These are phyloP conservation scores for Phaethornis superciliosus DNA, from an alignment of 2,113 vertebrate genomes.

Conservation along the genomic window DNA sequence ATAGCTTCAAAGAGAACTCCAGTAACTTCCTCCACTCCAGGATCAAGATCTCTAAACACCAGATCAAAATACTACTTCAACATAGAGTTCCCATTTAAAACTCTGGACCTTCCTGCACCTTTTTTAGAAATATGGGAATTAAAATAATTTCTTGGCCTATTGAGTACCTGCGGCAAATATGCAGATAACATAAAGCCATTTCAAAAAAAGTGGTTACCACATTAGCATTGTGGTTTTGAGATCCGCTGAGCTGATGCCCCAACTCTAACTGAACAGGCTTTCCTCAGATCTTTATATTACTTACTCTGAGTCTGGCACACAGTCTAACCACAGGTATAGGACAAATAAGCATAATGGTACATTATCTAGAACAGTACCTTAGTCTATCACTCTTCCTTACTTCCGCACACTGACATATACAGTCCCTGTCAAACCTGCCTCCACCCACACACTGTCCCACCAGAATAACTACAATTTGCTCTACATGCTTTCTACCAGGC, in stretches of 20 bases:
- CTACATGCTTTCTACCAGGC: neutral
- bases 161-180: neutral
- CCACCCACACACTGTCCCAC: neutral
- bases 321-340: neutral
- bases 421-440: neutral
- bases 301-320: neutral
- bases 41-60: neutral
- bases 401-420: neutral
- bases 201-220: neutral
- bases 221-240: neutral
- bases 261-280: neutral
- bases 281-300: neutral
- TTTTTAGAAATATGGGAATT: neutral
- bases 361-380: neutral
- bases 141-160: neutral
- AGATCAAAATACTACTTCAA: neutral
- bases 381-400: neutral
- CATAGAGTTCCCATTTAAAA: neutral
- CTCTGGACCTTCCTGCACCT: neutral
- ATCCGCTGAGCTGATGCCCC: neutral
- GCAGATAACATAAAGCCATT: neutral
- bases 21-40: neutral
- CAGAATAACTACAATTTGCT: neutral
- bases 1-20: neutral
- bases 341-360: neutral